Evolutionary conservation across 2,888 invertebrate species (phyloP).

Genomic region (Subacronicta megacephala): DNA sequence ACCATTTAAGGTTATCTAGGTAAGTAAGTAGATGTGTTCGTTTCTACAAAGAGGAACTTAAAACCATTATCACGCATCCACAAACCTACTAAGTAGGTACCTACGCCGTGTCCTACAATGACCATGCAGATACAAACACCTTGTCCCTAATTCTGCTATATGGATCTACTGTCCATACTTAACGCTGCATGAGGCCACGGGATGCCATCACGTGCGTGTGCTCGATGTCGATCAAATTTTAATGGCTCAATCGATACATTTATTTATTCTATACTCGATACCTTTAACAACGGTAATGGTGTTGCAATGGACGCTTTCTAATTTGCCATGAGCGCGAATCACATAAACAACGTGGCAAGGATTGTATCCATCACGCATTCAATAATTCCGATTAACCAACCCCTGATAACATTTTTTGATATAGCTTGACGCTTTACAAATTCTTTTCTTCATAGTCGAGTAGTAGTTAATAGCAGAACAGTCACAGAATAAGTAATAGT

Average conservation of each 20-base stretch:
- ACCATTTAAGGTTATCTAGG: too few species aligned
- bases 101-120: slow-evolving; percentile 30
- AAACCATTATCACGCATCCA: slow-evolving; percentile 14
- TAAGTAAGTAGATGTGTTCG: too few species aligned
- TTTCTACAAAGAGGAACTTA: background rate
- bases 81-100: background rate
- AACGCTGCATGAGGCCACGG: slow-evolving; percentile 67
- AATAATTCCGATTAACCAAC: too few species aligned
- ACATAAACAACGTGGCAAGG: slow-evolving; percentile 2
- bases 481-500: too few species aligned
- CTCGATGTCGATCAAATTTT: slow-evolving; percentile 74
- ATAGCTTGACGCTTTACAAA: too few species aligned
- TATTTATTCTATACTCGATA: slow-evolving; percentile 62
- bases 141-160: slow-evolving; percentile 51
- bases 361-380: background rate
- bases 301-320: slow-evolving; percentile 64
- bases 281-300: slow-evolving; percentile 58
- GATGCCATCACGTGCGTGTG: slow-evolving; percentile 72
- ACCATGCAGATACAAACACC: slow-evolving; percentile 22
- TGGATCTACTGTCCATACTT: slow-evolving; percentile 41
- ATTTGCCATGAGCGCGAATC: slow-evolving; percentile 41
- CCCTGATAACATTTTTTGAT: background rate
- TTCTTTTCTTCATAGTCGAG: too few species aligned
- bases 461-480: too few species aligned
- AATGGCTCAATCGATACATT: slow-evolving; percentile 67